phyloP scores from a whole-genome alignment of 2,797 vertebrate genomes.

The Rhinogobio ventralis region DNA sequence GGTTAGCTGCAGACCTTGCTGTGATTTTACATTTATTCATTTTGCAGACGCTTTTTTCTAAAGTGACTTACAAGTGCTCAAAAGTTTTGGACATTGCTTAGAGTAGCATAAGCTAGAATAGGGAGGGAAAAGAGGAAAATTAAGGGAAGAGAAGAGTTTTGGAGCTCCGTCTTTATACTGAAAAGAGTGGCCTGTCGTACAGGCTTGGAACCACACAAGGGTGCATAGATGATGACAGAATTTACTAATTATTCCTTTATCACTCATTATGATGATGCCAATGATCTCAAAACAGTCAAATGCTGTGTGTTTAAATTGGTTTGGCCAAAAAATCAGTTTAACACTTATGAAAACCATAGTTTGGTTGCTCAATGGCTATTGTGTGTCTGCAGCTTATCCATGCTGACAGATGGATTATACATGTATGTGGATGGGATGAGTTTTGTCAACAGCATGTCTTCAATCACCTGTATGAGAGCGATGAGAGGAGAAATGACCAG shows the following conservation, averaged over 20 bases:
- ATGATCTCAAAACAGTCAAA: background rate
- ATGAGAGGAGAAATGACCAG: constrained; percentile 96
- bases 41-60: too few species aligned
- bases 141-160: too few species aligned
- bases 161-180: background rate
- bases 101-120: too few species aligned
- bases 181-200: background rate
- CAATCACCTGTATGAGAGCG: constrained; percentile 93
- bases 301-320: too few species aligned
- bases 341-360: background rate
- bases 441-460: background rate
- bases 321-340: background rate
- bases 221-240: background rate
- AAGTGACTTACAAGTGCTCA: too few species aligned
- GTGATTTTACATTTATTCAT: too few species aligned
- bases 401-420: background rate
- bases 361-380: background rate
- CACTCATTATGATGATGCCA: too few species aligned
- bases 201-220: background rate
- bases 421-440: background rate
- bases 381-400: background rate
- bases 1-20: too few species aligned
- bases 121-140: too few species aligned
- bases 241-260: too few species aligned
- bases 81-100: too few species aligned